A percentile compares a stretch with the other conserved stretches of the same genome.
These are phyloP conservation scores for Hyppa rectilinea DNA, from an alignment of 2,888 invertebrate genomes.

Conservation along the genomic window DNA sequence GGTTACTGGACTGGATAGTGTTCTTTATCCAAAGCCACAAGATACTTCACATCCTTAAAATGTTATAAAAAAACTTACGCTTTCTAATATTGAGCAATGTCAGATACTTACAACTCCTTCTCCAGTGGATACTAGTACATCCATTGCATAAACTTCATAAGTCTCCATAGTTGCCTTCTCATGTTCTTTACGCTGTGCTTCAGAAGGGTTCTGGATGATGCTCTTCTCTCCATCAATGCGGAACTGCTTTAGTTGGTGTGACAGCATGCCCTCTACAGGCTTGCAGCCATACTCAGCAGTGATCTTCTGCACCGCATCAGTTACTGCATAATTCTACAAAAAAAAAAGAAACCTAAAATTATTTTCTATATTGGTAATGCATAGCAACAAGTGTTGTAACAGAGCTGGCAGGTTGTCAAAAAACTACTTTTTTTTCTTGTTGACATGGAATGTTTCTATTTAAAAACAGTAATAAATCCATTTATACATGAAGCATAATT, in stretches of 20 bases:
- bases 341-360: background rate
- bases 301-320: slow-evolving; percentile 97
- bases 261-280: slow-evolving; percentile 98
- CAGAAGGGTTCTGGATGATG: slow-evolving; percentile 96
- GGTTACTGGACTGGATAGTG: too few species aligned
- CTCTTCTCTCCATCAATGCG: slow-evolving; percentile 99
- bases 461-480: slow-evolving; percentile 19
- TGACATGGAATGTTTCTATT: slow-evolving; percentile 6
- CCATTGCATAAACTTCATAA: slow-evolving; percentile 99
- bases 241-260: slow-evolving; percentile 98
- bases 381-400: slow-evolving; percentile 10
- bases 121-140: slow-evolving; percentile 98
- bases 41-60: background rate
- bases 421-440: background rate
- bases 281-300: slow-evolving; percentile 98
- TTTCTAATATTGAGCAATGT: background rate
- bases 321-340: slow-evolving; percentile 96
- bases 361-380: slow-evolving; percentile 6
- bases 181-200: slow-evolving; percentile 98
- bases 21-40: background rate
- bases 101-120: slow-evolving; percentile 95
- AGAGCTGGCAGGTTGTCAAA: slow-evolving; percentile 13
- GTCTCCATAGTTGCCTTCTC: slow-evolving; percentile 98
- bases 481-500: slow-evolving; percentile 2
- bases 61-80: background rate